These are phyloP conservation scores for Megamerina dolium DNA, from an alignment of 2,888 invertebrate genomes.

Conservation along the genomic window DNA sequence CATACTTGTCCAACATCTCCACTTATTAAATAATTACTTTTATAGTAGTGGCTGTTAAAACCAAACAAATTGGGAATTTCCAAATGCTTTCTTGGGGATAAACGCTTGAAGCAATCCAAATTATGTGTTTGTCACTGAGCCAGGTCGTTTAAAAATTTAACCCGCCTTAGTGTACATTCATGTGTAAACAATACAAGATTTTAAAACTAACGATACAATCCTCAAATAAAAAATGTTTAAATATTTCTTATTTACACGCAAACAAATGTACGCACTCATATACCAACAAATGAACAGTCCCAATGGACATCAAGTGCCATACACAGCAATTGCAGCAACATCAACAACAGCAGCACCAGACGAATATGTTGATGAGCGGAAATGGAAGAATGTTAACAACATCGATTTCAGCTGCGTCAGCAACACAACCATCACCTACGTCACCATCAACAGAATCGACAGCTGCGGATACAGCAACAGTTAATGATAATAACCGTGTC, in stretches of 20 bases:
- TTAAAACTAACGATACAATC: too few species aligned
- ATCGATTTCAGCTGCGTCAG: conserved; percentile 34
- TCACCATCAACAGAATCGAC: conserved; percentile 24
- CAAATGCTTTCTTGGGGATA: too few species aligned
- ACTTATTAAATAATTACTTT: too few species aligned
- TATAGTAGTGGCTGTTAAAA: too few species aligned
- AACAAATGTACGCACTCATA: conserved; percentile 19
- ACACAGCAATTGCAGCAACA: conserved; percentile 33
- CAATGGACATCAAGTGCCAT: conserved; percentile 48
- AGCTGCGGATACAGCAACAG: conserved; percentile 19
- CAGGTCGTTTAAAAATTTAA: too few species aligned
- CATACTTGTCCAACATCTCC: too few species aligned
- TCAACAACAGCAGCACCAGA: conserved; percentile 31
- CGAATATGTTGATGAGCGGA: conserved; percentile 44
- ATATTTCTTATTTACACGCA: conserved; percentile 19
- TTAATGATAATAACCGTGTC: not conserved
- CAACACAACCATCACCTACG: conserved; percentile 25
- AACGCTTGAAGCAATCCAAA: too few species aligned
- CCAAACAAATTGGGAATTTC: too few species aligned
- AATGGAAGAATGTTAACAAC: conserved; percentile 50
- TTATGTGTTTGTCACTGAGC: too few species aligned
- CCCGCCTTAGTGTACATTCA: too few species aligned
- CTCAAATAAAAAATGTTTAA: conserved; percentile 13
- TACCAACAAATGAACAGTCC: conserved; percentile 33
- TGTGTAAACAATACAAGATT: too few species aligned